A percentile compares a stretch with the other conserved stretches of the same genome.
phyloP scores from a whole-genome alignment of 2,113 vertebrate genomes.

The Apodemus speciosus region DNA sequence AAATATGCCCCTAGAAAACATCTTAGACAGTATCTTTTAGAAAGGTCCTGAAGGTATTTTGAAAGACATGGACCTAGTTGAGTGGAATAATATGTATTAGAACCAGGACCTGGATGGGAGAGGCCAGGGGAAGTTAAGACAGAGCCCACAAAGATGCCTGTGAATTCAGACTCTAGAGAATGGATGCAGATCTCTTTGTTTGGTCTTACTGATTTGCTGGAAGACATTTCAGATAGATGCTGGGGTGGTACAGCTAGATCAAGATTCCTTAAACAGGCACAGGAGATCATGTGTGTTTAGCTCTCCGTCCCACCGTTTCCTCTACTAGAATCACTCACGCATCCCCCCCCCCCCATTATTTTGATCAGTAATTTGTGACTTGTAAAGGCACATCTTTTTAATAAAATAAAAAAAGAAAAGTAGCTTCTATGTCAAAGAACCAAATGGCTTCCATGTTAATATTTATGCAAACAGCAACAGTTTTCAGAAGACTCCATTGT shows the following conservation, averaged over 20 bases:
- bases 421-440: slow-evolving; percentile 68
- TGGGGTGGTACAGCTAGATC: too few species aligned
- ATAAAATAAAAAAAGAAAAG: slow-evolving; percentile 14
- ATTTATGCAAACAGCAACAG: slow-evolving; percentile 70
- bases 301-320: too few species aligned
- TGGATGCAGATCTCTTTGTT: too few species aligned
- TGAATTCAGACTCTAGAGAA: too few species aligned
- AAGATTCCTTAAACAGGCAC: too few species aligned
- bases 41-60: slow-evolving; percentile 40
- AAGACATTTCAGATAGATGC: too few species aligned
- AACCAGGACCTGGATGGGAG: too few species aligned
- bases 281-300: too few species aligned
- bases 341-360: not conserved
- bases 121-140: too few species aligned
- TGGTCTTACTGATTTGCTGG: too few species aligned
- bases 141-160: too few species aligned
- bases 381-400: slow-evolving; percentile 72
- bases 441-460: slow-evolving; percentile 71
- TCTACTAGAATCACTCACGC: too few species aligned
- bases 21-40: slow-evolving; percentile 5
- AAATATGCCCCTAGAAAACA: not conserved
- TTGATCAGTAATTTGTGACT: slow-evolving; percentile 74
- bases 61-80: not conserved
- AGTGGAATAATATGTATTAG: not conserved
- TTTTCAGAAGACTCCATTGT: slow-evolving; percentile 79